Evolutionary conservation across 1,140 invertebrate species (phyloP), one percentile per base, ranked within the genome.

Genomic region (Penaeus indicus): DNA sequence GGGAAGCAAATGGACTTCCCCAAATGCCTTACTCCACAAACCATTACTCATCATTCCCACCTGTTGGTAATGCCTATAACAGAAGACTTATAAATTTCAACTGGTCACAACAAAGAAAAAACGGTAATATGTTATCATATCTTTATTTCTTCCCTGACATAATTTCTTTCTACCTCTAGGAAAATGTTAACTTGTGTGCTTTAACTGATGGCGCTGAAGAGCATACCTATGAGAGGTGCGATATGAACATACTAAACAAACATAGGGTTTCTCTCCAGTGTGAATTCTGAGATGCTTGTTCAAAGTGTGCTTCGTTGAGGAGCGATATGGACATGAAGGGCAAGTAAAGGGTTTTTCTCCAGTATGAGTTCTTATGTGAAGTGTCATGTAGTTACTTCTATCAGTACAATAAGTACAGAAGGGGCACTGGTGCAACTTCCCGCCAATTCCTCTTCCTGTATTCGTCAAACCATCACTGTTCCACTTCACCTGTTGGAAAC

Each of bases 341-440:
- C 86, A 88, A 54, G 72, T 72, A 88, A 84, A 88, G 4, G 86
- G 86, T 77, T 88, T 88, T 72, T 88, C 86, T 77, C 86, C 86
- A 42, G 86, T 88, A 63, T 88, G 86, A 21, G 81, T 88, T 69
- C 80, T 83, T 79, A 88, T 83, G 61, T 88, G 86, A 47, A 83
- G 83, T 69, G 60, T 88, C 10, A 88, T 63, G 63, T 88, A 83
- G 27, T 80, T 88, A 60, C 63, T 88, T 54, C 83, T 83, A 62
- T 88, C 42, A 62, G 86, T 83, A 62, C 78, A 83, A 81, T 88
- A 88, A 63, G 62, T 61, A 88, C 86, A 88, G 38, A 83, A 88
- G 63, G 80, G 22, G 60, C 86, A 88, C 72, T 88, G 75, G 86
- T 82, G 86, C 22, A 54, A 78, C 86, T 61, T 87, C 64, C 22